Evolutionary conservation across 2,113 vertebrate species (phyloP).

Genomic region (Potamarius usumacintae): DNA sequence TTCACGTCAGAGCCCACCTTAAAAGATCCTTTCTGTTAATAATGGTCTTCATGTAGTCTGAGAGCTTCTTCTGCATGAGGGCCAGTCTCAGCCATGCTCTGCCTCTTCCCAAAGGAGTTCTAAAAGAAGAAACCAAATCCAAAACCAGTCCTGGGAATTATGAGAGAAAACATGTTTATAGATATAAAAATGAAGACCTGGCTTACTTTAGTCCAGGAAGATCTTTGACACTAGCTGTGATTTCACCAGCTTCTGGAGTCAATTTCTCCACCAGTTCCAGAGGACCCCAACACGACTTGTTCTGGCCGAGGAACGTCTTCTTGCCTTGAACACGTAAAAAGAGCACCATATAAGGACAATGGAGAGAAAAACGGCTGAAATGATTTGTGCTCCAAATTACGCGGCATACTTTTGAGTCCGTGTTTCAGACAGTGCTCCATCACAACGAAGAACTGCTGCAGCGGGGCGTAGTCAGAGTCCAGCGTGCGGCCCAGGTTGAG

Average conservation of each 20-base stretch:
- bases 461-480: slow-evolving; percentile 94
- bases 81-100: slow-evolving; percentile 95
- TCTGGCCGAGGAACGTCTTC: slow-evolving; percentile 98
- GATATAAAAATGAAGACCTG: slow-evolving; percentile 11
- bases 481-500: slow-evolving; percentile 93
- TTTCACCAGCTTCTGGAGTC: slow-evolving; percentile 94
- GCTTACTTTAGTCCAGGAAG: slow-evolving; percentile 95
- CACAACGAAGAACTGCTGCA: slow-evolving; percentile 98
- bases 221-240: slow-evolving; percentile 97
- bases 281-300: slow-evolving; percentile 99
- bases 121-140: slow-evolving; percentile 57
- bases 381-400: neutral
- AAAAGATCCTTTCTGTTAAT: slow-evolving; percentile 98
- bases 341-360: neutral
- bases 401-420: slow-evolving; percentile 85
- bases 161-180: neutral
- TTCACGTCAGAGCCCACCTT: slow-evolving; percentile 72
- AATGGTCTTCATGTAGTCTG: slow-evolving; percentile 98
- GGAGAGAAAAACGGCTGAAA: neutral
- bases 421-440: slow-evolving; percentile 99
- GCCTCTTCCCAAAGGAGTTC: slow-evolving; percentile 93
- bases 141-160: neutral
- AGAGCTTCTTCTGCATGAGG: slow-evolving; percentile 99
- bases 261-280: slow-evolving; percentile 95
- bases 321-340: slow-evolving; percentile 74